A percentile compares a stretch with the other conserved stretches of the same genome.
phyloP scores from a whole-genome alignment of 35 echinoderm and acorn worm species.

The Anneissia japonica region DNA sequence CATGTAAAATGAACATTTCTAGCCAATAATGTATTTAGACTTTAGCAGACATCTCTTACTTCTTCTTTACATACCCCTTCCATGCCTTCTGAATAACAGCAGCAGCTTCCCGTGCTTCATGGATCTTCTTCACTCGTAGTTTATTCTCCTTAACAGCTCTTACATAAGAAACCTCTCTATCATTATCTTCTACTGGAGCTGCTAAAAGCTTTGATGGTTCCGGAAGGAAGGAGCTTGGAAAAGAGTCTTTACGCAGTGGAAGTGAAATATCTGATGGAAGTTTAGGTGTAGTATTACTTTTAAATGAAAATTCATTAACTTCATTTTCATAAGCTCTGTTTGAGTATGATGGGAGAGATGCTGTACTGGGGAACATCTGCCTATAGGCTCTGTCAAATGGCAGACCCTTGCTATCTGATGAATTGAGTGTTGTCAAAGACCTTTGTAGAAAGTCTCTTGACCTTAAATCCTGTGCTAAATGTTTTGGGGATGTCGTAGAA shows the following conservation, averaged over 20 bases:
- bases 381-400: neutral
- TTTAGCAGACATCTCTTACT: neutral
- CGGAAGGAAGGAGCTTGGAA: neutral
- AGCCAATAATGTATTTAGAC: neutral
- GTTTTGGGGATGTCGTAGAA: neutral
- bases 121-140: neutral
- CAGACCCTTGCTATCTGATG: neutral
- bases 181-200: neutral
- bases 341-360: too few relatives aligned
- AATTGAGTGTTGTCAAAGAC: neutral
- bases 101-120: neutral
- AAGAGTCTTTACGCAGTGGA: too few relatives aligned
- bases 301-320: too few relatives aligned
- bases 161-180: neutral
- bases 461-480: neutral
- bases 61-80: neutral
- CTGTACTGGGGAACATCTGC: too few relatives aligned
- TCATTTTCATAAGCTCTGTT: too few relatives aligned
- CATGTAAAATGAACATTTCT: too few relatives aligned
- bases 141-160: neutral
- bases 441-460: neutral
- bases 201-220: neutral
- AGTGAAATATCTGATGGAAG: too few relatives aligned
- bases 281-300: too few relatives aligned
- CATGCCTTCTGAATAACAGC: slow-evolving; percentile 1